Conservation (phyloP, 2,888 invertebrate species). For the Apomyelois bistriatella region DNA sequence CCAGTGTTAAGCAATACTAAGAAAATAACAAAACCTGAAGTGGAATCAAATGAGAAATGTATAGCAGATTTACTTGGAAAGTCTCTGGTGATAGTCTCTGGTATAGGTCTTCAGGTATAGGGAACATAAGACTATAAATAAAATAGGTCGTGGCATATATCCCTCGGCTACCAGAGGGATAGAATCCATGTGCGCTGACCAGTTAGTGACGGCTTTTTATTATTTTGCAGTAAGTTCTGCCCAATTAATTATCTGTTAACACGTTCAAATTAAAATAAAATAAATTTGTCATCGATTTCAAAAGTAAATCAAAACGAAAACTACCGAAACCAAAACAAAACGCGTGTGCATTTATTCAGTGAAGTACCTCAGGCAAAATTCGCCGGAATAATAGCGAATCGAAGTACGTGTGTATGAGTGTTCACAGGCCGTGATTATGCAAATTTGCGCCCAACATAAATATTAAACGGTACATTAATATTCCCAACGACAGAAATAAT, state of each 20-base stretch:
- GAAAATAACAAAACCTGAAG: background rate
- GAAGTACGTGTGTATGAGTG: conserved; percentile 53
- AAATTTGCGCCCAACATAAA: conserved; percentile 77
- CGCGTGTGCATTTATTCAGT: conserved; percentile 31
- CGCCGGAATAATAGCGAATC: conserved; percentile 69
- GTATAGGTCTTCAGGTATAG: too few species aligned
- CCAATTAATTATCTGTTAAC: too few species aligned
- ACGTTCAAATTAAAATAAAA: too few species aligned
- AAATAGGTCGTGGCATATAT: too few species aligned
- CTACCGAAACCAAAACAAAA: conserved; percentile 29
- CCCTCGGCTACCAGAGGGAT: too few species aligned
- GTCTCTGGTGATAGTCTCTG: too few species aligned
- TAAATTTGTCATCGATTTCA: conserved; percentile 1
- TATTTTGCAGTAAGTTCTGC: too few species aligned
- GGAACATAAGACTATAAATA: too few species aligned
- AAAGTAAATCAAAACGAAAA: conserved; percentile 21
- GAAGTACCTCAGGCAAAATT: conserved; percentile 57
- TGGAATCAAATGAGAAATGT: too few species aligned
- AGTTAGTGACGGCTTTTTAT: too few species aligned
- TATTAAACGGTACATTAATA: conserved; percentile 78
- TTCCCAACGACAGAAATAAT: conserved; percentile 72
- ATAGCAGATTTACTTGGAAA: too few species aligned
- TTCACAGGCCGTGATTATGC: conserved; percentile 74
- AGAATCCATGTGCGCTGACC: too few species aligned
- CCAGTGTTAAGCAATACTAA: background rate